Percentiles rank a stretch among this genome's conserved stretches.
Conservation (phyloP, 2,113 vertebrate species). For the Tautogolabrus adspersus region DNA sequence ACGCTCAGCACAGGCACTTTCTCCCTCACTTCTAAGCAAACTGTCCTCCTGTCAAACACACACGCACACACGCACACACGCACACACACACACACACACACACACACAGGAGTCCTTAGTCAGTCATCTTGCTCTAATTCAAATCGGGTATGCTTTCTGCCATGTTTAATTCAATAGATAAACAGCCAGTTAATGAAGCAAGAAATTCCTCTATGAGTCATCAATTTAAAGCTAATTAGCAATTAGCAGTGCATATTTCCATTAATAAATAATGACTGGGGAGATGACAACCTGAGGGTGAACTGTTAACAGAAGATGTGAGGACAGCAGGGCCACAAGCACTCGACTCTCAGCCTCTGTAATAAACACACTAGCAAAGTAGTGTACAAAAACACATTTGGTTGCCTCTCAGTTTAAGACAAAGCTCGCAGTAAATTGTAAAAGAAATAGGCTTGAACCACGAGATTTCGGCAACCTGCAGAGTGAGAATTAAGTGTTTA, state of each 20-base stretch:
- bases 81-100: constrained; percentile 4
- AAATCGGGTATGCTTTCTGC: constrained; percentile 29
- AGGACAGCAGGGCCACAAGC: constrained; percentile 15
- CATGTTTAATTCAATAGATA: constrained; percentile 73
- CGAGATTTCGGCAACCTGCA: constrained; percentile 32
- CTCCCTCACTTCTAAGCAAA: not conserved
- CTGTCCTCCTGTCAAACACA: not conserved
- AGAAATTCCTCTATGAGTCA: constrained; percentile 61
- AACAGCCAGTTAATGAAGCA: constrained; percentile 69
- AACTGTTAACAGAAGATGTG: constrained; percentile 54
- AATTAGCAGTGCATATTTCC: constrained; percentile 63
- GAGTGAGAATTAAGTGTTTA: constrained; percentile 33
- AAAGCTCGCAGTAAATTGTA: constrained; percentile 18
- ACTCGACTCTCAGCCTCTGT: constrained; percentile 10
- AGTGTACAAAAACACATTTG: constrained; percentile 7
- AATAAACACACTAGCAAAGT: not conserved
- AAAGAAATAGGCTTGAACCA: constrained; percentile 1
- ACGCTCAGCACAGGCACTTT: not conserved
- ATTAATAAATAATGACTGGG: constrained; percentile 63
- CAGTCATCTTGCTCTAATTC: constrained; percentile 44
- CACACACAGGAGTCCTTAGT: constrained; percentile 13
- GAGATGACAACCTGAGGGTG: constrained; percentile 48
- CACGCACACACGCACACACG: constrained; percentile 2
- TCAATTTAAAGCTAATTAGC: constrained; percentile 71
- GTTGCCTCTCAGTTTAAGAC: not conserved